Evolutionary conservation across 2,797 vertebrate species (phyloP).

Genomic region (Chromis chromis): DNA sequence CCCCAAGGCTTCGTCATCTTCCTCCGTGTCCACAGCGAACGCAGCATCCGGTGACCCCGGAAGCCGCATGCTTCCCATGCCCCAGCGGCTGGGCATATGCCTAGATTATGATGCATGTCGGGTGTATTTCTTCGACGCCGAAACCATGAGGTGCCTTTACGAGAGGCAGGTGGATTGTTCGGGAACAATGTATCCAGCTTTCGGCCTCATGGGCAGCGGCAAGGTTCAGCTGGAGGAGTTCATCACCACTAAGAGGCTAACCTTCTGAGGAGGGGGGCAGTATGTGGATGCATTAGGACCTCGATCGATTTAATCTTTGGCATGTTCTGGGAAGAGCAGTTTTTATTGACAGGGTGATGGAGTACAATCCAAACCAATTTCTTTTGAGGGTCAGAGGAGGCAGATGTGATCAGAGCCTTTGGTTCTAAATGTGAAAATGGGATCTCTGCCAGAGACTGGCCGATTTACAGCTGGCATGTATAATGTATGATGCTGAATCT

Average conservation of each 20-base stretch:
- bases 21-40: conserved; percentile 68
- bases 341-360: conserved; percentile 51
- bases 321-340: conserved; percentile 40
- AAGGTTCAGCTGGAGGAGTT: conserved; percentile 91
- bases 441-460: conserved; percentile 22
- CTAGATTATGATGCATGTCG: conserved; percentile 92
- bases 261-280: conserved; percentile 77
- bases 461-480: conserved; percentile 35
- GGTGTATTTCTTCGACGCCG: conserved; percentile 92
- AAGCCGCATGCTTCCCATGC: conserved; percentile 91
- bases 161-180: conserved; percentile 96
- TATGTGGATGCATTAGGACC: not conserved
- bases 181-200: conserved; percentile 94
- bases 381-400: conserved; percentile 25
- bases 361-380: conserved; percentile 33
- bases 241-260: conserved; percentile 84
- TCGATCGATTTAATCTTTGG: conserved; percentile 30
- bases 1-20: conserved; percentile 86
- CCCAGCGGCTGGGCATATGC: conserved; percentile 89
- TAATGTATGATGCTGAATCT: conserved; percentile 41
- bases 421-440: conserved; percentile 36
- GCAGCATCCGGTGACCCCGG: conserved; percentile 75
- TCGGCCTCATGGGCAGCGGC: conserved; percentile 94
- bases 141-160: conserved; percentile 93
- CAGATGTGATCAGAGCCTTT: conserved; percentile 9